Evolutionary conservation across 2,113 vertebrate genomes (phyloP), one percentile per base, ranked within the genome.

Genomic region (Hippocampus comes): DNA sequence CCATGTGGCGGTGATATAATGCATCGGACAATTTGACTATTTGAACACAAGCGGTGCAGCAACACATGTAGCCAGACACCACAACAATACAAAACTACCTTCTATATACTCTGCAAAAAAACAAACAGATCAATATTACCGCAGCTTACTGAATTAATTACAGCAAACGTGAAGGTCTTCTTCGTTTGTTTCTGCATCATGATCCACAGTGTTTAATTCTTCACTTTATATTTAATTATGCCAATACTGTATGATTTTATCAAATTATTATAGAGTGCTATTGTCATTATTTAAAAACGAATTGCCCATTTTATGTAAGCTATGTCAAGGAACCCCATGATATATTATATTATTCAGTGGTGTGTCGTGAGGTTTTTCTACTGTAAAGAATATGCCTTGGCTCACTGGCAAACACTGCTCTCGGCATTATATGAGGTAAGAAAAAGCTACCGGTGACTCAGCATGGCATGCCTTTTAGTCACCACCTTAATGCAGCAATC

Each of bases 401-500:
- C 59, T 61, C 59, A 61, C 9, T 6, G 18, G 20, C 21, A 21
- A 66, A 67, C 25, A 49, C 21, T 5, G 17, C 9, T 41, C 10
- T 2, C 2, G n/a, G 21, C 56, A 17, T 11, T 42, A 21, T 41
- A 65, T 23, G 63, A 43, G 41, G 63, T 65, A n/a, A 43, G n/a
- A 65, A 67, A 67, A 67, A 30, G 66, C 66, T 5, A 20, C 63
- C n/a, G 2, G 5, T 51, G 15, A 65, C 41, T 46, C 63, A 23
- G 14, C n/a, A 43, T 15, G 21, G 7, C 27, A 61, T 27, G 27
- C 27, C 7, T 60, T 60, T 30, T 66, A 18, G 41, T 15, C 42
- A 17, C n/a, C 42, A 23, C 14, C 43, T 25, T 48, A 23, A 25
- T 17, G 42, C 42, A 25, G 63, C 1, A 1, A 63, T 95, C 89